Percentiles rank a stretch among this genome's conserved stretches.
These are phyloP conservation scores for Dolichallabes microphthalmus DNA, from an alignment of 2,113 vertebrate species.

Conservation along the genomic window DNA sequence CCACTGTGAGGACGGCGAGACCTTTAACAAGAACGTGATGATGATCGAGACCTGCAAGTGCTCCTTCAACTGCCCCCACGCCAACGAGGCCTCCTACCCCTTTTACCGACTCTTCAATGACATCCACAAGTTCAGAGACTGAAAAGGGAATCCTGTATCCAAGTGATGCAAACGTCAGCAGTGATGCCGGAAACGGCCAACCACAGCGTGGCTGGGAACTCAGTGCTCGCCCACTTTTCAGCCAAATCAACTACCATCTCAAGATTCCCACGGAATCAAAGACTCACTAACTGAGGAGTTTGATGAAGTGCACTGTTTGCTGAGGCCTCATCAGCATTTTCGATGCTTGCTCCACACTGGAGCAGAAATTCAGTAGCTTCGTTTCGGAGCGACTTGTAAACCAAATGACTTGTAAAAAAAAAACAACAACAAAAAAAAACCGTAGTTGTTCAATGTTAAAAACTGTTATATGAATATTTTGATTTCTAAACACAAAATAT, in stretches of 20 bases:
- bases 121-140: slow-evolving; percentile 99
- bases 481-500: slow-evolving; percentile 66
- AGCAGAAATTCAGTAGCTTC: slow-evolving; percentile 87
- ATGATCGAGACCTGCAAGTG: slow-evolving; percentile 98
- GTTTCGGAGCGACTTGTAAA: slow-evolving; percentile 88
- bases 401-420: slow-evolving; percentile 19
- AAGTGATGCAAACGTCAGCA: not conserved
- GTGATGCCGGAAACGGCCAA: slow-evolving; percentile 55
- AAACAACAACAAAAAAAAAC: slow-evolving; percentile 42
- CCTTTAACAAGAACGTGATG: slow-evolving; percentile 95
- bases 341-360: slow-evolving; percentile 88
- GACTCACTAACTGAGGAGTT: slow-evolving; percentile 74
- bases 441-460: slow-evolving; percentile 68
- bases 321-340: slow-evolving; percentile 78
- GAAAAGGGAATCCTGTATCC: slow-evolving; percentile 58
- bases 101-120: slow-evolving; percentile 96
- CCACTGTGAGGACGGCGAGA: slow-evolving; percentile 92
- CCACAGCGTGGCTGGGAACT: slow-evolving; percentile 56
- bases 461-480: slow-evolving; percentile 73
- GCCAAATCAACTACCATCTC: slow-evolving; percentile 66
- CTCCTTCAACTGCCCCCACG: slow-evolving; percentile 88
- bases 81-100: slow-evolving; percentile 85
- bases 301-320: slow-evolving; percentile 83
- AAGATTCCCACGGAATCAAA: slow-evolving; percentile 80
- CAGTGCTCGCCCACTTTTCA: slow-evolving; percentile 61